Evolutionary conservation across 2,888 invertebrate species (phyloP).

Genomic region (Koerneria pararmatus): DNA sequence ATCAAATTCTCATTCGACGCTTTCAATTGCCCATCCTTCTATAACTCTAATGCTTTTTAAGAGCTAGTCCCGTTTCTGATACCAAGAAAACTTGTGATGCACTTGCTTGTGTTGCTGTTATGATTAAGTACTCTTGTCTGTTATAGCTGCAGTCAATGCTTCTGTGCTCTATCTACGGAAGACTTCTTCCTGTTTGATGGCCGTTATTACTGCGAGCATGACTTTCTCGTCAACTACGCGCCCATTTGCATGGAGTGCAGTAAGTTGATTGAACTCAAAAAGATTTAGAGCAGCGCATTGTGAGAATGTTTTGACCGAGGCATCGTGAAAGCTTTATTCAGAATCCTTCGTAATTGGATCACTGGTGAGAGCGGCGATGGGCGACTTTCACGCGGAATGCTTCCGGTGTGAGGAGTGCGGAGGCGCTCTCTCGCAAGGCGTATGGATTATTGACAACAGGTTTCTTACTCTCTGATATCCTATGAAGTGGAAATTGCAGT

Average conservation of each 20-base stretch:
- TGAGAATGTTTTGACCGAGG: neutral
- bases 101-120: neutral
- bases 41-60: neutral
- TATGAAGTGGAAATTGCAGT: too few species aligned
- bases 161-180: slow-evolving; percentile 1
- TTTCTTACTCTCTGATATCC: too few species aligned
- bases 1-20: neutral
- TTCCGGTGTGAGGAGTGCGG: slow-evolving; percentile 35
- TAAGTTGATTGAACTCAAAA: slow-evolving; percentile 20
- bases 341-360: slow-evolving; percentile 31
- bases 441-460: slow-evolving; percentile 25
- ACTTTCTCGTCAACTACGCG: slow-evolving; percentile 34
- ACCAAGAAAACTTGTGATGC: neutral
- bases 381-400: slow-evolving; percentile 34
- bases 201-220: slow-evolving; percentile 36
- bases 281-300: neutral
- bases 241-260: slow-evolving; percentile 39
- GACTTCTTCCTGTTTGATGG: slow-evolving; percentile 12
- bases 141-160: slow-evolving; percentile 17
- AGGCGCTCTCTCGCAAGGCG: slow-evolving; percentile 24
- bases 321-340: slow-evolving; percentile 13
- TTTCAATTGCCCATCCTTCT: neutral
- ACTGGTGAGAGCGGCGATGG: slow-evolving; percentile 31
- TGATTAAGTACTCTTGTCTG: neutral
- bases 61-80: neutral